phyloP scores from a whole-genome alignment of 2,797 vertebrate species.

The Pelochelys cantorii region DNA sequence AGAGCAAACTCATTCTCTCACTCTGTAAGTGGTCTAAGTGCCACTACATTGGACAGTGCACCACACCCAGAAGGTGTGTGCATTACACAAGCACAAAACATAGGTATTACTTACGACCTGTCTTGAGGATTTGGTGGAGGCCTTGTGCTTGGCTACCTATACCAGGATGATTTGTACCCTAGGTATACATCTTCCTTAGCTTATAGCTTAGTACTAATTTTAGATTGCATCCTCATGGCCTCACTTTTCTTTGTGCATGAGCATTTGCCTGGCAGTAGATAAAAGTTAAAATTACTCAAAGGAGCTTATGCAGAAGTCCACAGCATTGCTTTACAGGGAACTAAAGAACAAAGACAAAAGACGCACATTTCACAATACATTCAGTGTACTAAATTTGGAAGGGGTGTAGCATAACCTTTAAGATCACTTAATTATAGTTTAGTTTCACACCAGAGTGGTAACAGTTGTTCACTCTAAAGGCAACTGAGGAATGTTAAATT shows the following conservation, averaged over 20 bases:
- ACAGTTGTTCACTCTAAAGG: slow-evolving; percentile 15
- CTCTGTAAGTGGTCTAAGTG: too few species aligned
- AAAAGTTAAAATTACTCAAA: background rate
- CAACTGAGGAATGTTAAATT: background rate
- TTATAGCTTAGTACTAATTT: background rate
- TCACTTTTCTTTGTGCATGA: background rate
- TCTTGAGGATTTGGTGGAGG: background rate
- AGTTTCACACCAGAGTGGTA: slow-evolving; percentile 3
- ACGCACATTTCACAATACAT: background rate
- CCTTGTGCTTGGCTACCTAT: background rate
- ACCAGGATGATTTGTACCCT: background rate
- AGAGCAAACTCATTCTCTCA: too few species aligned
- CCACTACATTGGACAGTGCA: too few species aligned
- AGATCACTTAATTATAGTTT: slow-evolving; percentile 35
- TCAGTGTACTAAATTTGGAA: background rate
- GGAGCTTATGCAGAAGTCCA: background rate
- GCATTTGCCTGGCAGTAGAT: background rate
- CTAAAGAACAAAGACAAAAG: background rate
- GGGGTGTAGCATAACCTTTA: background rate
- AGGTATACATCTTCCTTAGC: background rate
- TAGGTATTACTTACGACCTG: background rate
- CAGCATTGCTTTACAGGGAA: background rate
- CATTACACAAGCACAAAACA: background rate
- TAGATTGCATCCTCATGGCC: background rate
- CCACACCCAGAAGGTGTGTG: too few species aligned